Percentiles rank a stretch among this genome's conserved stretches.
Evolutionary conservation across 2,797 vertebrate species (phyloP).

Genomic region (Echiichthys vipera): DNA sequence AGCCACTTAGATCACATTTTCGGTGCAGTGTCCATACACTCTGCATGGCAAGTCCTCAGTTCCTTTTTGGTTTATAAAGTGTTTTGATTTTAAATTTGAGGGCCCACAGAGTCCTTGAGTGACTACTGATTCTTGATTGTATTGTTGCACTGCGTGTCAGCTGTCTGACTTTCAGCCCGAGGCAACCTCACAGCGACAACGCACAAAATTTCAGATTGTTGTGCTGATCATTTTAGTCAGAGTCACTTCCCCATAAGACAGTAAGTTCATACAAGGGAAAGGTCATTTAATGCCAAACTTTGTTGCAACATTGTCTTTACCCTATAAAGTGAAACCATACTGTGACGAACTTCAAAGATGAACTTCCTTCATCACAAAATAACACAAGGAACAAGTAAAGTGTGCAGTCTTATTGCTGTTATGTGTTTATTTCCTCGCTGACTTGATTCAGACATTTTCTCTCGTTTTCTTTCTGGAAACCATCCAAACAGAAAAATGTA

Average conservation of each 20-base stretch:
- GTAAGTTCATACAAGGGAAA: conserved; percentile 20
- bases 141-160: conserved; percentile 4
- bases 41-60: background rate
- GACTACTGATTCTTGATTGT: background rate
- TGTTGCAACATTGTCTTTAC: conserved; percentile 22
- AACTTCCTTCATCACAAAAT: background rate
- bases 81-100: too few relatives aligned
- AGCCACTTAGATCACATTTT: background rate
- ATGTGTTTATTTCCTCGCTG: too few relatives aligned
- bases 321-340: background rate
- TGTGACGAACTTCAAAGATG: background rate
- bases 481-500: background rate
- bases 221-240: conserved; percentile 20
- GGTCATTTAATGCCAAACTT: conserved; percentile 34
- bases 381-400: background rate
- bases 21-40: background rate
- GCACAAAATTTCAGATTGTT: conserved; percentile 24
- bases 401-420: background rate
- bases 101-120: too few relatives aligned
- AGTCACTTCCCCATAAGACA: background rate
- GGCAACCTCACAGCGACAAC: conserved; percentile 26
- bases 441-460: too few relatives aligned
- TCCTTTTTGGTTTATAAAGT: background rate
- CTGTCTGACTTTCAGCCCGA: background rate
- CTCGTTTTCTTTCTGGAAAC: too few relatives aligned